phyloP scores from a whole-genome alignment of 2,888 invertebrate genomes.

The Leptarthrus brevirostris region DNA sequence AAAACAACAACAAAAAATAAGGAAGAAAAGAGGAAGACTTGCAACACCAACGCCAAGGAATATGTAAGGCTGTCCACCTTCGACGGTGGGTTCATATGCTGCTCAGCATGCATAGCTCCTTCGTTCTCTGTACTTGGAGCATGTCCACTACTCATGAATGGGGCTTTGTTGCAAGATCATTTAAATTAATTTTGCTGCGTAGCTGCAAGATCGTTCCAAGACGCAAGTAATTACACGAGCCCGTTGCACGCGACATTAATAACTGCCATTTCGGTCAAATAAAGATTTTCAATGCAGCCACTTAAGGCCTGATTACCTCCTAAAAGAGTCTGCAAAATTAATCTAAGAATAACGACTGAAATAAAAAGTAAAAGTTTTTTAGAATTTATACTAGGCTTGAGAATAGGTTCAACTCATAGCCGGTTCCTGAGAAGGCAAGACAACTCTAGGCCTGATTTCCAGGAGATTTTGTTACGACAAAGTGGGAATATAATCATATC shows the following conservation, averaged over 20 bases:
- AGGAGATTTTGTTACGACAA: too few relatives aligned
- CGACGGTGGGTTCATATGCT: background rate
- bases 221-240: slow-evolving; percentile 30
- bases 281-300: slow-evolving; percentile 15
- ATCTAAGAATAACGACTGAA: too few relatives aligned
- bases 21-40: background rate
- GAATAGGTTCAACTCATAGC: too few relatives aligned
- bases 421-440: too few relatives aligned
- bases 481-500: too few relatives aligned
- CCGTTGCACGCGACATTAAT: slow-evolving; percentile 38
- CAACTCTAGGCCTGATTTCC: too few relatives aligned
- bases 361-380: too few relatives aligned
- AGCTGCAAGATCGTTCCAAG: slow-evolving; percentile 2
- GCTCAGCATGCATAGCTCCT: background rate
- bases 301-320: too few relatives aligned
- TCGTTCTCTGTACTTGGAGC: background rate
- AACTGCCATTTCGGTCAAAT: slow-evolving; percentile 31
- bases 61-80: background rate
- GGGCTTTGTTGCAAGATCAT: slow-evolving; percentile 25
- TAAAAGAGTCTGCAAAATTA: too few relatives aligned
- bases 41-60: background rate
- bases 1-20: background rate
- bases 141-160: slow-evolving; percentile 20
- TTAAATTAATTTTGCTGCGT: slow-evolving; percentile 32
- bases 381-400: too few relatives aligned